phyloP scores from a whole-genome alignment of 1,140 invertebrate genomes.

The Drosophila pachea region DNA sequence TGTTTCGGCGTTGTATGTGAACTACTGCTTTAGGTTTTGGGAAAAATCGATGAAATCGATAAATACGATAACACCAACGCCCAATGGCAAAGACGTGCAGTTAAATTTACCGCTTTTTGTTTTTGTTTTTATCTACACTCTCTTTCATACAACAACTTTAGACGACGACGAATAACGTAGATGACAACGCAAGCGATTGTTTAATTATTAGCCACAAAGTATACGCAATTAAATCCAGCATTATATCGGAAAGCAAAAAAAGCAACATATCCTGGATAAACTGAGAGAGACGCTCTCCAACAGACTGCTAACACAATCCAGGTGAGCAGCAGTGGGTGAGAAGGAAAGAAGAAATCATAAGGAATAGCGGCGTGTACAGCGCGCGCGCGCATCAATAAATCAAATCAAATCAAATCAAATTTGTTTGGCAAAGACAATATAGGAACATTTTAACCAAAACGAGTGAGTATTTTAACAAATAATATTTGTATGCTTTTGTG shows the following conservation, averaged over 20 bases:
- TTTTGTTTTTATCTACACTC: slow-evolving; percentile 47
- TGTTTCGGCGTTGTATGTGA: slow-evolving; percentile 13
- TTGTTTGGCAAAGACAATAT: slow-evolving; percentile 43
- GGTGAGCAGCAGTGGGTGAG: slow-evolving; percentile 17
- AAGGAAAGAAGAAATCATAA: slow-evolving; percentile 21
- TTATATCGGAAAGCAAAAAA: not conserved
- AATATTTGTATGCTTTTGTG: not conserved
- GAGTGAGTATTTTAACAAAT: slow-evolving; percentile 66
- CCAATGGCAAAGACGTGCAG: slow-evolving; percentile 16
- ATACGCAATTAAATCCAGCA: slow-evolving; percentile 35
- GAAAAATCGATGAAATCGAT: slow-evolving; percentile 71
- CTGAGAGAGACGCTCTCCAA: slow-evolving; percentile 21
- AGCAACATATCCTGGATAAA: slow-evolving; percentile 34
- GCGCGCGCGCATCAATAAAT: slow-evolving; percentile 55
- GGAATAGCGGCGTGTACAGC: slow-evolving; percentile 57
- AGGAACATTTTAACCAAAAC: slow-evolving; percentile 51
- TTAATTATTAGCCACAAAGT: slow-evolving; percentile 42
- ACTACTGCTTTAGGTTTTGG: slow-evolving; percentile 9
- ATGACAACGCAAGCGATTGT: slow-evolving; percentile 43
- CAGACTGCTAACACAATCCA: slow-evolving; percentile 7
- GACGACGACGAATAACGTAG: slow-evolving; percentile 29
- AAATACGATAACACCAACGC: slow-evolving; percentile 48
- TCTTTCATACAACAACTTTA: slow-evolving; percentile 38
- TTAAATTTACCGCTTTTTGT: slow-evolving; percentile 49
- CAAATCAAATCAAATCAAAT: slow-evolving; percentile 50